Conservation (phyloP, 2,888 invertebrate species). For the Taenaris catops region DNA sequence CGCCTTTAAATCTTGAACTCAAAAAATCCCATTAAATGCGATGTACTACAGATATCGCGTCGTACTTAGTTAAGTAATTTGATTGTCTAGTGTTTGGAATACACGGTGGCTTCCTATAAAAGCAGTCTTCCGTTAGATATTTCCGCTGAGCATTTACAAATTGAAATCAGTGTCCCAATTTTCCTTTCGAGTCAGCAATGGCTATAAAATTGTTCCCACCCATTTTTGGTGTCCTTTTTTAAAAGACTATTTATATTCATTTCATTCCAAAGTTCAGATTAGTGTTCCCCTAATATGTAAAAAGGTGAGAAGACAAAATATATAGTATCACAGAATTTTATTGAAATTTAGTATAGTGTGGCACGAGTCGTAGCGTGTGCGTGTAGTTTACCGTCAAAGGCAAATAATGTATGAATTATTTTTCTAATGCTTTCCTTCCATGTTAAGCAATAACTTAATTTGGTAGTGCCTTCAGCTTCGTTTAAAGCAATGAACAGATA, state of each 20-base stretch:
- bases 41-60: conserved; percentile 58
- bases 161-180: conserved; percentile 35
- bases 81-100: conserved; percentile 64
- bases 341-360: conserved; percentile 44
- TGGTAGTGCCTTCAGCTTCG: conserved; percentile 78
- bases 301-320: conserved; percentile 34
- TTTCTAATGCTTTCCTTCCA: conserved; percentile 73
- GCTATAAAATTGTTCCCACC: too few species aligned
- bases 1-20: conserved; percentile 68
- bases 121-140: conserved; percentile 78
- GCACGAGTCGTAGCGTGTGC: conserved; percentile 40
- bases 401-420: conserved; percentile 62
- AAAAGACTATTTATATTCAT: conserved; percentile 25
- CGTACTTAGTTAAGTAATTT: conserved; percentile 70
- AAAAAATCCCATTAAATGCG: conserved; percentile 56
- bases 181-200: conserved; percentile 21
- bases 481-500: conserved; percentile 53
- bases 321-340: conserved; percentile 33
- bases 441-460: conserved; percentile 67
- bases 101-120: conserved; percentile 76
- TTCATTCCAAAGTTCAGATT: conserved; percentile 51
- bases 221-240: conserved; percentile 26
- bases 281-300: conserved; percentile 44
- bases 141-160: conserved; percentile 72
- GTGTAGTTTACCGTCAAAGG: conserved; percentile 45